A percentile compares a stretch with the other conserved stretches of the same genome.
phyloP scores from a whole-genome alignment of 1,140 invertebrate species.

The Sarcophaga bullata region DNA sequence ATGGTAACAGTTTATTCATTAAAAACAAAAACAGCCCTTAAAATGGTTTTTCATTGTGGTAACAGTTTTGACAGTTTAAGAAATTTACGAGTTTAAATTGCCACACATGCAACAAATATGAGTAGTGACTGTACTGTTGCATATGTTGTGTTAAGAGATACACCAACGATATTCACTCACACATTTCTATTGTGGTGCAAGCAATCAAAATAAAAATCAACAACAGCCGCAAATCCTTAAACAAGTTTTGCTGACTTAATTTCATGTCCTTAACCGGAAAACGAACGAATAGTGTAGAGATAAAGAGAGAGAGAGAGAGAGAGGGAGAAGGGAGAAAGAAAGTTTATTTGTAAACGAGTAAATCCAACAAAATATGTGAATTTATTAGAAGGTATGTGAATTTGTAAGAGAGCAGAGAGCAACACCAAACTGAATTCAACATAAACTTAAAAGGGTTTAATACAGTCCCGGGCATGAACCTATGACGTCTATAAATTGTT shows the following conservation, averaged over 20 bases:
- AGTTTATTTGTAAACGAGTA: no score
- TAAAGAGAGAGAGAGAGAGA: no score
- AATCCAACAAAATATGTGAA: no score
- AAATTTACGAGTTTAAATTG: background rate
- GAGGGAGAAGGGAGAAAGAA: no score
- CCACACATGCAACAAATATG: background rate
- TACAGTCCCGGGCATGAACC: no score
- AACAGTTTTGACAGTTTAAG: conserved; percentile 20
- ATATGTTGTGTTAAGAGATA: background rate
- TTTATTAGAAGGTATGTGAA: no score
- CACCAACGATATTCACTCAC: background rate
- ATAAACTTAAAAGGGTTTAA: no score
- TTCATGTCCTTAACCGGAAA: background rate
- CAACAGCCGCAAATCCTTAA: background rate
- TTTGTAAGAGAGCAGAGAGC: no score
- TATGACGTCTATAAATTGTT: no score
- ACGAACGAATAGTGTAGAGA: background rate
- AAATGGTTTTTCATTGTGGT: background rate
- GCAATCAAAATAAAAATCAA: background rate
- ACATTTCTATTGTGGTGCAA: background rate
- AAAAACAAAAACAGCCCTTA: no score
- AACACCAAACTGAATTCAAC: no score
- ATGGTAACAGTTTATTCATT: background rate
- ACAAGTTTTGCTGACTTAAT: background rate
- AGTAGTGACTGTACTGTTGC: background rate